Percentiles rank a stretch among this genome's conserved stretches.
Evolutionary conservation across 2,888 invertebrate genomes (phyloP).

Genomic region (Drosophila kuntzei): DNA sequence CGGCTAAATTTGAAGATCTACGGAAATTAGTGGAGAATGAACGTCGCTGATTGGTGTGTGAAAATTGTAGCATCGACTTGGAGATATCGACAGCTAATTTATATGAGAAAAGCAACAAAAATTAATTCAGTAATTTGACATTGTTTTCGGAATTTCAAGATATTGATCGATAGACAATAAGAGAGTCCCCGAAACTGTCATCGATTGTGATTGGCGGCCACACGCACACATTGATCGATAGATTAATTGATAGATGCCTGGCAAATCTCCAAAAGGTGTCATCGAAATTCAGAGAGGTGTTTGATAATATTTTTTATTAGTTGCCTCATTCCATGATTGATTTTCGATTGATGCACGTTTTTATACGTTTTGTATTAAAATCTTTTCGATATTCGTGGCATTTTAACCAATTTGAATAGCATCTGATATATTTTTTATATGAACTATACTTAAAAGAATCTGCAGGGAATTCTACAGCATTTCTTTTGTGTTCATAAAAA

Average conservation of each 20-base stretch:
- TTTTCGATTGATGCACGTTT: neutral
- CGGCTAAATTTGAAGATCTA: conserved; percentile 44
- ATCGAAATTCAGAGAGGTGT: conserved; percentile 40
- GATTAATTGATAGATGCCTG: conserved; percentile 28
- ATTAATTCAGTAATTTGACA: neutral
- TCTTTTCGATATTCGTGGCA: neutral
- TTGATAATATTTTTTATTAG: conserved; percentile 11
- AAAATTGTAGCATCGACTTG: conserved; percentile 59
- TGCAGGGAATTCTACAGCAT: neutral
- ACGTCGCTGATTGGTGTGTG: conserved; percentile 77
- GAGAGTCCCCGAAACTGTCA: conserved; percentile 34
- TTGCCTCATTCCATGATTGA: conserved; percentile 2
- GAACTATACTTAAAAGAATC: no score
- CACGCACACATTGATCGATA: conserved; percentile 44
- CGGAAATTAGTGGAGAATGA: conserved; percentile 57
- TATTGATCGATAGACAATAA: conserved; percentile 66
- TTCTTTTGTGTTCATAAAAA: neutral
- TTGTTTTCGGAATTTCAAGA: conserved; percentile 21
- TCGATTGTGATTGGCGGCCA: conserved; percentile 45
- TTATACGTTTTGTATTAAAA: no score
- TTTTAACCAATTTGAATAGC: neutral
- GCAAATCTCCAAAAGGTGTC: conserved; percentile 37
- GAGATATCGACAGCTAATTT: conserved; percentile 40
- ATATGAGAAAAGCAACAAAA: conserved; percentile 32
- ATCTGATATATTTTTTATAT: neutral